A percentile compares a stretch with the other conserved stretches of the same genome.
phyloP scores from a whole-genome alignment of 2,113 vertebrate genomes.

The Fulmarus glacialis region DNA sequence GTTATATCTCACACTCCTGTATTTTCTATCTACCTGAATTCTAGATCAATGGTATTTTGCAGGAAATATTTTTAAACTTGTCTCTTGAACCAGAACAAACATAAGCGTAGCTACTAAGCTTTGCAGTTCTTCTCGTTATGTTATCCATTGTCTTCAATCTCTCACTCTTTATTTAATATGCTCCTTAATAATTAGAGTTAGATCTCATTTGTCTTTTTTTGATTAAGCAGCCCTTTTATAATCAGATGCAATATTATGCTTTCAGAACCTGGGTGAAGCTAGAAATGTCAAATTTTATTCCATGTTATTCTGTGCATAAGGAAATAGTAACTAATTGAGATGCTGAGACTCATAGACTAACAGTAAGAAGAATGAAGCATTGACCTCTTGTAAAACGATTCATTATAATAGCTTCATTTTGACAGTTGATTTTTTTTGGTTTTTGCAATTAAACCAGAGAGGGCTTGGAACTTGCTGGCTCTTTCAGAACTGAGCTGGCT shows the following conservation, averaged over 20 bases:
- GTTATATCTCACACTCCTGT: not conserved
- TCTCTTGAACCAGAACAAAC: not conserved
- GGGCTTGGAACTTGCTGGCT: constrained; percentile 80
- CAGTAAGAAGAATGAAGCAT: not conserved
- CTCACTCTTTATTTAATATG: not conserved
- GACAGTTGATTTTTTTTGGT: not conserved
- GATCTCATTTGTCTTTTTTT: not conserved
- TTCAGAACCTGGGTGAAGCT: not conserved
- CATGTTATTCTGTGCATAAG: not conserved
- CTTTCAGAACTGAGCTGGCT: constrained; percentile 88
- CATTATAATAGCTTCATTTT: not conserved
- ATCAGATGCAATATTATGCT: not conserved
- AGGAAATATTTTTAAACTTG: not conserved
- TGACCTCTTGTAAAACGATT: not conserved
- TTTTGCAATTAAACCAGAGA: constrained; percentile 69
- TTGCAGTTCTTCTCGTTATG: not conserved
- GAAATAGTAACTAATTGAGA: not conserved
- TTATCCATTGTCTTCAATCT: not conserved
- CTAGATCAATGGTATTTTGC: not conserved
- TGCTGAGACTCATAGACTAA: not conserved
- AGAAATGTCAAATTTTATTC: not conserved
- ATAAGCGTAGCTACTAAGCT: not conserved
- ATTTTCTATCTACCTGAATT: not conserved
- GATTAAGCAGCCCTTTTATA: not conserved
- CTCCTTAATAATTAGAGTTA: not conserved